These are phyloP conservation scores for Myotis yumanensis DNA, from an alignment of 2,113 vertebrate species.

Conservation along the genomic window DNA sequence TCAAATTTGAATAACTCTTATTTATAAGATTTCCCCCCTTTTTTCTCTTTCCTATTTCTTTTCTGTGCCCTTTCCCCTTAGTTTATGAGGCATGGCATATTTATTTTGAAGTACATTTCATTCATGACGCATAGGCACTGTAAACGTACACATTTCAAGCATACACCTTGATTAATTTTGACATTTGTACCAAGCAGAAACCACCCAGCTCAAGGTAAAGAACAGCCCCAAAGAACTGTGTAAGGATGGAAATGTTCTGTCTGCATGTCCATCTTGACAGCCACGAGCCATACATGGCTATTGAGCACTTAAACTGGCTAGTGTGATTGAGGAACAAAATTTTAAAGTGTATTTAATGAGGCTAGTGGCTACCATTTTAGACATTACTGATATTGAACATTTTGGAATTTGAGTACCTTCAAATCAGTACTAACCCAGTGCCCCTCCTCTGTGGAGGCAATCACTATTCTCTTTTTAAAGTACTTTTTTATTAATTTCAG, in stretches of 20 bases:
- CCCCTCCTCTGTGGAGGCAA: background rate
- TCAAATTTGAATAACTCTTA: background rate
- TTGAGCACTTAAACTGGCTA: background rate
- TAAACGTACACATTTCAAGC: background rate
- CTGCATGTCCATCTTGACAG: background rate
- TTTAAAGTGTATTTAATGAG: background rate
- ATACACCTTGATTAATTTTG: background rate
- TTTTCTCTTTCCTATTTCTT: background rate
- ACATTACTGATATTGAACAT: background rate
- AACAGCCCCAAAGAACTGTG: background rate
- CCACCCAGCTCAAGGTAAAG: background rate
- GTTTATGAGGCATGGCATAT: background rate
- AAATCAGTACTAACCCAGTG: background rate
- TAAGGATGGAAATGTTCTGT: background rate
- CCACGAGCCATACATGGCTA: background rate
- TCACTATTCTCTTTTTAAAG: no score
- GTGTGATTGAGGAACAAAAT: background rate
- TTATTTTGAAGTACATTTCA: conserved; percentile 26
- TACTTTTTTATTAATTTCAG: no score
- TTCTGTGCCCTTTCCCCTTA: background rate
- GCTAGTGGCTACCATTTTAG: background rate
- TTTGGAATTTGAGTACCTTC: background rate
- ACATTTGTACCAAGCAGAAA: background rate
- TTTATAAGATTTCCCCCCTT: background rate
- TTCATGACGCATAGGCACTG: background rate